A percentile compares a stretch with the other conserved stretches of the same genome.
Conservation (phyloP, 2,113 vertebrate species). For the Ophthalmolycus amberensis region DNA sequence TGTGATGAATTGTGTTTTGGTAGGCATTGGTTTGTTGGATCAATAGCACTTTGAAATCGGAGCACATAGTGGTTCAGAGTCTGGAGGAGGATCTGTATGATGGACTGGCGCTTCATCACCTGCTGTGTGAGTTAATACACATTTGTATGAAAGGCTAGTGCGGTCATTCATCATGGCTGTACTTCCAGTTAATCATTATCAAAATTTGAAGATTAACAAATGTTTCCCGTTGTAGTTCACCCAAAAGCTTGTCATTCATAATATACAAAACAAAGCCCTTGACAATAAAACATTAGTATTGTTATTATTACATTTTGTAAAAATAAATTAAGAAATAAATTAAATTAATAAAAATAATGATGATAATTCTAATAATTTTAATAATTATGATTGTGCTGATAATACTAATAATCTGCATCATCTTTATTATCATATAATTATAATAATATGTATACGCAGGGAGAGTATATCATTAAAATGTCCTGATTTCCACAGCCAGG, state of each 20-base stretch:
- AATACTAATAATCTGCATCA: background rate
- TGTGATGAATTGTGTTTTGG: slow-evolving; percentile 53
- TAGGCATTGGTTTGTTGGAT: slow-evolving; percentile 91
- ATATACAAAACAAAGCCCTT: background rate
- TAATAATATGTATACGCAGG: background rate
- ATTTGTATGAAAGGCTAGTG: background rate
- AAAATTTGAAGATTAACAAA: background rate
- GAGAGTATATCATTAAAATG: background rate
- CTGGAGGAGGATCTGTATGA: slow-evolving; percentile 94
- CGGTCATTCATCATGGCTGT: slow-evolving; percentile 12
- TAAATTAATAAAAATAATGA: background rate
- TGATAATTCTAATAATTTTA: background rate
- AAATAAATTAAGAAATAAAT: background rate
- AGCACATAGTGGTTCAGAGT: slow-evolving; percentile 91
- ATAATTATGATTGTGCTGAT: background rate
- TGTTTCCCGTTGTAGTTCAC: background rate
- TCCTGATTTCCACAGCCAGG: slow-evolving; percentile 77
- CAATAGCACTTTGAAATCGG: slow-evolving; percentile 86
- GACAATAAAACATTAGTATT: background rate
- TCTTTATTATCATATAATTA: too few species aligned
- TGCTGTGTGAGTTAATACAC: slow-evolving; percentile 86
- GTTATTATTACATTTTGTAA: too few species aligned
- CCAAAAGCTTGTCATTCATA: background rate
- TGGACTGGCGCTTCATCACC: slow-evolving; percentile 93
- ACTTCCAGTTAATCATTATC: slow-evolving; percentile 1